phyloP scores from a whole-genome alignment of 2,113 vertebrate species.

The Psephotus haematonotus region DNA sequence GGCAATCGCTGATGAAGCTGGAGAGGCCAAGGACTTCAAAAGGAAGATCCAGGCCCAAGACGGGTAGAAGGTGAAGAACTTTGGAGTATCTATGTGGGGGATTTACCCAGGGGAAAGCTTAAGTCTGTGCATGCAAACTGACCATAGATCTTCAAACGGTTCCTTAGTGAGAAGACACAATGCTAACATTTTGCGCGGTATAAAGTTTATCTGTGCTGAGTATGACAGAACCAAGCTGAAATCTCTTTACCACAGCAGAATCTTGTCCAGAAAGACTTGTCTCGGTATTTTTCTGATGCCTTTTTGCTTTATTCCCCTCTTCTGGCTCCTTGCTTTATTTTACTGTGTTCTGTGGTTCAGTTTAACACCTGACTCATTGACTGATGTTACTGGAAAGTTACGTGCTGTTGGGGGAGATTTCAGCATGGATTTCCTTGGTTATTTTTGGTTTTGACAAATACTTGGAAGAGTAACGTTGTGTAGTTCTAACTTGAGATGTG shows the following conservation, averaged over 20 bases:
- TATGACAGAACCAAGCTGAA: background rate
- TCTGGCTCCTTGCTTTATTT: background rate
- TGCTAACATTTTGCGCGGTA: background rate
- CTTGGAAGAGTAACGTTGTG: background rate
- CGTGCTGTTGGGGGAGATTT: background rate
- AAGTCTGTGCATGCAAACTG: background rate
- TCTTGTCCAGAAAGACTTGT: background rate
- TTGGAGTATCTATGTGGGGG: constrained; percentile 15
- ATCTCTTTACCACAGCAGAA: background rate
- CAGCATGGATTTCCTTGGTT: background rate
- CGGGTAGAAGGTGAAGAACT: constrained; percentile 86
- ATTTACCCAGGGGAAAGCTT: background rate
- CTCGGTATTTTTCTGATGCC: background rate
- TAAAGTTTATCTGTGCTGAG: background rate
- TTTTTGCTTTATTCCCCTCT: background rate
- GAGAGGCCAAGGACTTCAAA: constrained; percentile 94
- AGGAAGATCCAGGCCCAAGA: constrained; percentile 91
- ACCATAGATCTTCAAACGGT: background rate
- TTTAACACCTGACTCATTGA: fast-evolving
- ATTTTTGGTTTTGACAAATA: background rate
- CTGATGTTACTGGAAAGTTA: background rate
- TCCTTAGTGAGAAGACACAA: background rate
- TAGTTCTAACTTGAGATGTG: background rate
- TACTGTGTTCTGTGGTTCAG: background rate
- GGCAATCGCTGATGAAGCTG: constrained; percentile 93